Conservation (phyloP, 2,888 invertebrate species). For the Pelosia muscerda region DNA sequence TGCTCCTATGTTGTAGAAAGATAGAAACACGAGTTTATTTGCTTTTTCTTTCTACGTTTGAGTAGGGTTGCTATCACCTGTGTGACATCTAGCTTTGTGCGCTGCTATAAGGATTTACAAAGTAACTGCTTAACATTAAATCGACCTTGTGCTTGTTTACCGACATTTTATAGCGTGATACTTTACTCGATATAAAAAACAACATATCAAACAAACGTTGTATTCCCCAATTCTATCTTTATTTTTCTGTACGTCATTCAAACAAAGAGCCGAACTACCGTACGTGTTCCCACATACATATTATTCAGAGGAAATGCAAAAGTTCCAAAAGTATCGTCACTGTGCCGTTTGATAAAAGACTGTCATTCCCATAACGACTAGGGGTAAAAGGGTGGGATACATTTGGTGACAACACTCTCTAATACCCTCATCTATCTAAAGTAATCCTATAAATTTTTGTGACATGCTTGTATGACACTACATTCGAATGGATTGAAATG, state of each 20-base stretch:
- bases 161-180: neutral
- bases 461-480: conserved; percentile 48
- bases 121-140: neutral
- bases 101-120: neutral
- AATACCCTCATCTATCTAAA: conserved; percentile 69
- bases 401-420: conserved; percentile 65
- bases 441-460: conserved; percentile 70
- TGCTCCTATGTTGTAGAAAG: neutral
- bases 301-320: conserved; percentile 50
- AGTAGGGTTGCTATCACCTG: too few relatives aligned
- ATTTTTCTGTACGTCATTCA: conserved; percentile 7
- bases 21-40: neutral
- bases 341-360: conserved; percentile 63
- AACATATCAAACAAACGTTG: neutral
- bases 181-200: neutral
- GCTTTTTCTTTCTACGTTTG: neutral
- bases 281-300: conserved; percentile 41
- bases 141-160: neutral
- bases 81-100: neutral
- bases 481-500: conserved; percentile 19
- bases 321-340: conserved; percentile 60
- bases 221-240: conserved; percentile 6
- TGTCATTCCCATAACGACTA: conserved; percentile 62
- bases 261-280: conserved; percentile 7
- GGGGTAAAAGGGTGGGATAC: conserved; percentile 63